Percentiles rank a stretch among this genome's conserved stretches.
These are phyloP conservation scores for Macquaria australasica DNA, from an alignment of 2,113 vertebrate species.

Conservation along the genomic window DNA sequence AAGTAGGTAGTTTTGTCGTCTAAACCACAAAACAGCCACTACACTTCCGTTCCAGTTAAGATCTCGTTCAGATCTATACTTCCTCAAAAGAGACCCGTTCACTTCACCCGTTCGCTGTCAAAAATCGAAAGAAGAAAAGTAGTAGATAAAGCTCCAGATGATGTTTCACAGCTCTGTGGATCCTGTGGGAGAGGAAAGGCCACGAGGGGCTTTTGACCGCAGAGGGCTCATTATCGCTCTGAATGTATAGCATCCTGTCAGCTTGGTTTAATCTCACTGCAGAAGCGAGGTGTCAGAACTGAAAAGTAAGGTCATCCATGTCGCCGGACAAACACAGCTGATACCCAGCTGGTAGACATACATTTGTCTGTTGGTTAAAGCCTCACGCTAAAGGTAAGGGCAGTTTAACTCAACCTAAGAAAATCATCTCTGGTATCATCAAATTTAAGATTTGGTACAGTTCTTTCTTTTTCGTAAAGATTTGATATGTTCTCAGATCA, in stretches of 20 bases:
- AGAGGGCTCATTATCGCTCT: constrained; percentile 43
- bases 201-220: constrained; percentile 12
- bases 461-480: not conserved
- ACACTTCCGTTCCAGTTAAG: constrained; percentile 16
- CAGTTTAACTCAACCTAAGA: not conserved
- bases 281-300: constrained; percentile 31
- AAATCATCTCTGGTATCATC: too few relatives aligned
- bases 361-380: constrained; percentile 12
- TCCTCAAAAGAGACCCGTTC: constrained; percentile 27
- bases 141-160: not conserved
- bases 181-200: not conserved
- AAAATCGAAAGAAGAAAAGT: constrained; percentile 1
- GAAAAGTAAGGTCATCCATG: constrained; percentile 31
- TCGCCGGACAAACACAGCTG: constrained; percentile 37
- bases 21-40: not conserved
- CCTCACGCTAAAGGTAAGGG: constrained; percentile 25
- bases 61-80: constrained; percentile 22
- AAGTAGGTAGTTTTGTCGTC: not conserved
- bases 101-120: not conserved
- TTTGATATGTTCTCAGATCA: not conserved
- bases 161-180: constrained; percentile 33
- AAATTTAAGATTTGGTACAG: not conserved
- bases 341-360: constrained; percentile 31
- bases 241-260: constrained; percentile 53
- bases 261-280: constrained; percentile 15